phyloP scores from a whole-genome alignment of 2,888 invertebrate genomes.

The Hipparchia sbordonii region DNA sequence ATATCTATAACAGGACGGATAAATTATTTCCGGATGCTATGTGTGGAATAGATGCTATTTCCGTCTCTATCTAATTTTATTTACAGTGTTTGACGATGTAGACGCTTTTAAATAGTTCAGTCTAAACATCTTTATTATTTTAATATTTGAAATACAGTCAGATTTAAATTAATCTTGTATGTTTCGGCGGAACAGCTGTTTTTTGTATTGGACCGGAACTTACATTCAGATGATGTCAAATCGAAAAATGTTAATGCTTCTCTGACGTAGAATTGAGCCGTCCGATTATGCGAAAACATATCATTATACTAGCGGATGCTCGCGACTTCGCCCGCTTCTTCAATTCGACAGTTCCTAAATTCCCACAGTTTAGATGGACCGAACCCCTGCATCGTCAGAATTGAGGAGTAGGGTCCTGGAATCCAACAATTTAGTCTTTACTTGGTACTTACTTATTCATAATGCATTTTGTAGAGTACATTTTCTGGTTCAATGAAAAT shows the following conservation, averaged over 20 bases:
- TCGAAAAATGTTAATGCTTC: constrained; percentile 29
- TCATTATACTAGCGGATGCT: not conserved
- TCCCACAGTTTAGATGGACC: no score
- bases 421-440: no score
- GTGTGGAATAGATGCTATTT: not conserved
- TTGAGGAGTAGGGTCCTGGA: no score
- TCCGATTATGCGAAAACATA: not conserved
- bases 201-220: constrained; percentile 28
- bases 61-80: not conserved
- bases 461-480: no score
- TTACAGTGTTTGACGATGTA: not conserved
- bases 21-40: not conserved
- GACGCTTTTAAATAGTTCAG: not conserved
- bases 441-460: no score
- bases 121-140: not conserved
- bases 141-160: constrained; percentile 1
- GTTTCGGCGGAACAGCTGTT: constrained; percentile 3
- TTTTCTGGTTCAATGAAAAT: no score
- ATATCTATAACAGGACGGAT: no score
- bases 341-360: no score
- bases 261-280: constrained; percentile 20
- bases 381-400: no score
- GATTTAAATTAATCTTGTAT: constrained; percentile 7
- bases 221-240: constrained; percentile 29
- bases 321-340: no score